A percentile compares a stretch with the other conserved stretches of the same genome.
These are phyloP conservation scores for Actinemys pallida DNA, from an alignment of 2,113 vertebrate species.

Conservation along the genomic window DNA sequence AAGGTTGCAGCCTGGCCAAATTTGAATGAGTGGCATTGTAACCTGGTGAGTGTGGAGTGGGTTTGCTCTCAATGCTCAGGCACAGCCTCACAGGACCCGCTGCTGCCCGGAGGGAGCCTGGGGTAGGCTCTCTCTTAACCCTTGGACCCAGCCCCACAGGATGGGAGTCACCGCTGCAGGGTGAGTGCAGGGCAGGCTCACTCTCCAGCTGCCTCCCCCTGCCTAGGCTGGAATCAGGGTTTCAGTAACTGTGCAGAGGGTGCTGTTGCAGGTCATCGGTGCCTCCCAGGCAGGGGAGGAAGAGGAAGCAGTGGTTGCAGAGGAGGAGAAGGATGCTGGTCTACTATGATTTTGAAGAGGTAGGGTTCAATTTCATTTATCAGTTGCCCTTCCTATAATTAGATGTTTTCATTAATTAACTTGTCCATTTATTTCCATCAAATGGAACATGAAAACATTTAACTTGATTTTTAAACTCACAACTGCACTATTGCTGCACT, in stretches of 20 bases:
- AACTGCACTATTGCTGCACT: not conserved
- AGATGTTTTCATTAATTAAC: not conserved
- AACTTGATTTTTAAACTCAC: not conserved
- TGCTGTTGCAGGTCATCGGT: not conserved
- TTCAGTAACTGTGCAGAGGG: not conserved
- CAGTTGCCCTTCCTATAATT: not conserved
- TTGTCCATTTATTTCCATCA: not conserved
- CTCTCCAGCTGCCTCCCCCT: not conserved
- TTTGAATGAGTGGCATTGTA: not conserved
- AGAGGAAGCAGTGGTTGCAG: not conserved
- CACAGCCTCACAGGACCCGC: not conserved
- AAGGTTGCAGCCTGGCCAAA: not conserved
- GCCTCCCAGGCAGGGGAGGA: not conserved
- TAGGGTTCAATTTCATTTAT: not conserved
- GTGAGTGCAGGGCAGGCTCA: not conserved
- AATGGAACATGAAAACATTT: not conserved
- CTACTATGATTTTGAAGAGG: not conserved
- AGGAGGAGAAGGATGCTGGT: not conserved
- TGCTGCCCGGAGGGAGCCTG: not conserved
- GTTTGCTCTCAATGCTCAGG: not conserved
- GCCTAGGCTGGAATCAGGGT: not conserved
- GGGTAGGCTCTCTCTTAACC: not conserved
- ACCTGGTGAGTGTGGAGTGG: not conserved
- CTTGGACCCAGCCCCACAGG: no score
- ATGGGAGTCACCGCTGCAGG: not conserved